Base-by-base conservation (phyloP, 2,113 vertebrate species). In the Marcusenius ussheri region DNA sequence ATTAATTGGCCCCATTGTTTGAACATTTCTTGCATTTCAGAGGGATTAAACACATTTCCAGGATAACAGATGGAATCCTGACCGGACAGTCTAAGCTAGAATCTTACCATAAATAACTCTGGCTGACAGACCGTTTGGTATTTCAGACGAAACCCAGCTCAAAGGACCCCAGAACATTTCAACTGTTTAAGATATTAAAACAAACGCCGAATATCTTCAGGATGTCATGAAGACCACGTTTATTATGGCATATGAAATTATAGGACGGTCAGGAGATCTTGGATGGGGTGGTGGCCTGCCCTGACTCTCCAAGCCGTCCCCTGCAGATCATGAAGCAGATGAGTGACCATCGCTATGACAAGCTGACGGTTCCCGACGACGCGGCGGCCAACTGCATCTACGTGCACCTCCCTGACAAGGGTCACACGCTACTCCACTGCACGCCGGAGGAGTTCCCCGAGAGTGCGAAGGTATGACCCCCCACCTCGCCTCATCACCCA, bases 321-420 rank as follows among this genome's bases (percentile, higher is more conserved):
- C 24, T 90, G 19, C 91, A 99, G 98, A 98, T 96, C 90, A 99
- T 99, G 97, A 98, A 99, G 31, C 98, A 99, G 93, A 98, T 99
- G 98, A 99, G 98, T 0, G 98, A 99, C 94, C 97, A 99, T 91
- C 97, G 96, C 93, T 99, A 99, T 0, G 98, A 99, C 95, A 99
- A 99, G 90, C 95, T 99, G 94, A 99, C 98, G 0, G 95, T 99
- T 92, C 98, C 98, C 0, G 97, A 99, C 0, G 97, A 99, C 39
- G n/a, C 92, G 0, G 98, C 98, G 0, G 98, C 98, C 19, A 99
- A 99, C 95, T 98, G 98, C 92, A 6, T 99, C 91, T 99, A 99
- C 93, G 93, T 98, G 91, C 98, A 98, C 93, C 94, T 98, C 27
- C 97, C 98, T 1, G 92, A 94, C 89, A 98, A 98, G 91, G 98